Conservation (phyloP, 1,140 invertebrate species). For the Mercenaria mercenaria region DNA sequence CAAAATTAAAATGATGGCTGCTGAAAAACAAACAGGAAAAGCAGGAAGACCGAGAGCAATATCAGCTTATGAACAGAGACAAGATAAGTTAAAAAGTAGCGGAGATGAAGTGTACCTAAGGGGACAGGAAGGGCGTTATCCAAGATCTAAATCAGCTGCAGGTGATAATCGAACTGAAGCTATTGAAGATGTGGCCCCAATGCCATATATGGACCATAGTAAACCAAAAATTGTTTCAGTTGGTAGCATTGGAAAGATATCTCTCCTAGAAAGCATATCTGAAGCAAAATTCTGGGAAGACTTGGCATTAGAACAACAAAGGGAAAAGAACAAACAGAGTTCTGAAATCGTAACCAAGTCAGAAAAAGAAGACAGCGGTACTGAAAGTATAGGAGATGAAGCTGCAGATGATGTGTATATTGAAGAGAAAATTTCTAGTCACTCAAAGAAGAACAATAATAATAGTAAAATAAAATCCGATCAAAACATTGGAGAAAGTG, state of each 20-base stretch:
- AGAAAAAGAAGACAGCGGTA: neutral
- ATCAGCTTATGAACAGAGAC: constrained; percentile 43
- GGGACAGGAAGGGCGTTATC: neutral
- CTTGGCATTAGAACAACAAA: constrained; percentile 24
- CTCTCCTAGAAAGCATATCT: constrained; percentile 73
- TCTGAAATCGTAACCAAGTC: neutral
- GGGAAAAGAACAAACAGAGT: neutral
- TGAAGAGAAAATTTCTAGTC: constrained; percentile 22
- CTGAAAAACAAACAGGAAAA: neutral
- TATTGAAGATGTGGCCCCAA: constrained; percentile 56
- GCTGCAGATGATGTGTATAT: constrained; percentile 10
- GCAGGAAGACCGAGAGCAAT: constrained; percentile 28
- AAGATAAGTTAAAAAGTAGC: neutral
- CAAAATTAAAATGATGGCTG: constrained; percentile 28
- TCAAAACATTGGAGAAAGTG: neutral
- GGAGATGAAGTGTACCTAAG: neutral
- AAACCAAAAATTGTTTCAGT: constrained; percentile 73
- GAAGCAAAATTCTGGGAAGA: constrained; percentile 73
- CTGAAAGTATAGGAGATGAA: neutral
- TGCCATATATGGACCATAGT: constrained; percentile 74
- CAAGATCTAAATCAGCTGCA: constrained; percentile 49
- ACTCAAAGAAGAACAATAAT: neutral
- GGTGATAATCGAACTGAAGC: neutral
- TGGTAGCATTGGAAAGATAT: constrained; percentile 75
- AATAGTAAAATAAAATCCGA: neutral